Conservation (phyloP, 2,888 invertebrate genomes). For the Leptarthrus brevirostris region DNA sequence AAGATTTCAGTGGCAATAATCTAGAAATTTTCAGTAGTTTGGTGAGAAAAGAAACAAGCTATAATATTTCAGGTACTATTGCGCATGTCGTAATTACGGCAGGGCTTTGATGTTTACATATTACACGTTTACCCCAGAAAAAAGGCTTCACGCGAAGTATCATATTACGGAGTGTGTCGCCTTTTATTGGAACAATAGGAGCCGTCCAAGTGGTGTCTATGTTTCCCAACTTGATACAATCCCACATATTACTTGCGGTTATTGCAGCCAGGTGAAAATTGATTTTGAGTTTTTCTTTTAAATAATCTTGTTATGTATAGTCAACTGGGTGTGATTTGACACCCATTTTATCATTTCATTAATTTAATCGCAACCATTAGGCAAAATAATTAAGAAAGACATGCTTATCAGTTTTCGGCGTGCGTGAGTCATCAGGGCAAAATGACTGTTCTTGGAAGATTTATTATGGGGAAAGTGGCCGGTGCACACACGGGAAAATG, state of each 20-base stretch:
- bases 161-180: conserved; percentile 13
- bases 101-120: conserved; percentile 6
- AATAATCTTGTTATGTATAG: too few relatives aligned
- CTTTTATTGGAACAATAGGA: too few relatives aligned
- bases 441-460: too few relatives aligned
- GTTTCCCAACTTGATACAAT: not conserved
- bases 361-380: too few relatives aligned
- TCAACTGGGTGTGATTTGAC: too few relatives aligned
- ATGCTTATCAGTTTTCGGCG: too few relatives aligned
- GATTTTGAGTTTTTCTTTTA: too few relatives aligned
- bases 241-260: not conserved
- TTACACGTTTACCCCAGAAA: conserved; percentile 12
- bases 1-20: not conserved
- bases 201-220: not conserved
- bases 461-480: too few relatives aligned
- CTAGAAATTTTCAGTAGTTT: not conserved
- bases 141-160: conserved; percentile 24
- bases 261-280: not conserved
- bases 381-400: too few relatives aligned
- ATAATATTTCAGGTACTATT: not conserved
- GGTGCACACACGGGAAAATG: too few relatives aligned
- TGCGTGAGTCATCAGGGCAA: too few relatives aligned
- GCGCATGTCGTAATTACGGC: conserved; percentile 2
- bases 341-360: too few relatives aligned
- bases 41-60: not conserved